Evolutionary conservation across 2,113 vertebrate genomes (phyloP).

Genomic region (Emberiza fucata): DNA sequence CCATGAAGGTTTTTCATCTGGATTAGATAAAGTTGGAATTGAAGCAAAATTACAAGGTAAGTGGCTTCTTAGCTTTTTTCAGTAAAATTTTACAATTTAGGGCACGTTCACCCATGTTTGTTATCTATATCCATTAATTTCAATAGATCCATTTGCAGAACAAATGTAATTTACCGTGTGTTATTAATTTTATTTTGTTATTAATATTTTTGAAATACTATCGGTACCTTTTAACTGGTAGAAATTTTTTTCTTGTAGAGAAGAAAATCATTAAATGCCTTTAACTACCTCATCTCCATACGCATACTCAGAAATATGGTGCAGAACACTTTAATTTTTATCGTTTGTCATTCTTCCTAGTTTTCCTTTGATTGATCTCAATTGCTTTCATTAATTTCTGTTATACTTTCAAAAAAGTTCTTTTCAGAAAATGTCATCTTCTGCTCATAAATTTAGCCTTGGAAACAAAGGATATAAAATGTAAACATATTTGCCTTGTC

Average conservation of each 20-base stretch:
- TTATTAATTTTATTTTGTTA: not conserved
- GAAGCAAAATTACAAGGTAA: conserved; percentile 94
- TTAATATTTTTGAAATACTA: not conserved
- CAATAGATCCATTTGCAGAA: not conserved
- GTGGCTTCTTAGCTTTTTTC: not conserved
- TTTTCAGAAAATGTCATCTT: not conserved
- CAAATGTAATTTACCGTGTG: not conserved
- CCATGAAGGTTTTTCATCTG: conserved; percentile 81
- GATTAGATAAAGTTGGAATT: conserved; percentile 87
- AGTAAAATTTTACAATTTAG: not conserved
- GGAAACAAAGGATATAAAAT: not conserved
- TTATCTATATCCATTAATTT: not conserved
- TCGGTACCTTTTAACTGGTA: not conserved
- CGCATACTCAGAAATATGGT: not conserved
- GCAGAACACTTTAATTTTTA: not conserved
- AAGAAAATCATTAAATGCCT: not conserved
- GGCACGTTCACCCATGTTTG: not conserved
- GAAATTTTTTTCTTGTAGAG: not conserved
- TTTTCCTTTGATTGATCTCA: not conserved
- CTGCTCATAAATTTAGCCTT: not conserved
- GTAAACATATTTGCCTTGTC: not conserved
- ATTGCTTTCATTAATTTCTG: not conserved
- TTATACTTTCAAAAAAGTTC: not conserved
- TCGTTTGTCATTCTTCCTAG: not conserved
- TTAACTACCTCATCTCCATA: not conserved